These are phyloP conservation scores for Percopsis transmontana DNA, from an alignment of 2,113 vertebrate species.

Conservation along the genomic window DNA sequence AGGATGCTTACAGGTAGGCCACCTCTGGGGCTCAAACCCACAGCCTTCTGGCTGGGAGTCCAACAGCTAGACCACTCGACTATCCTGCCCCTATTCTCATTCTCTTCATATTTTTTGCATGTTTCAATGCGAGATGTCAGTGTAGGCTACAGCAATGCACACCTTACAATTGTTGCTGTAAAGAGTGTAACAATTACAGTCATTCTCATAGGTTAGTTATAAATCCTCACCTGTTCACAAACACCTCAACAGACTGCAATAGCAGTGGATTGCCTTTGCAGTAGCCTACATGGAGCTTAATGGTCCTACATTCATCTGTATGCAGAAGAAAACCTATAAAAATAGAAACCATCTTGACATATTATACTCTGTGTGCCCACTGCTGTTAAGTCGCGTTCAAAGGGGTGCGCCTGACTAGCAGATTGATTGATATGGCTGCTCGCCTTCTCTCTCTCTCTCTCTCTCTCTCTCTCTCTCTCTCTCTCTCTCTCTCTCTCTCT, in stretches of 20 bases:
- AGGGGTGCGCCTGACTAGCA: not conserved
- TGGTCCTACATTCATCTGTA: not conserved
- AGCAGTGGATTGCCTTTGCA: not conserved
- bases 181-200: too few species aligned
- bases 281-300: not conserved
- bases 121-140: too few species aligned
- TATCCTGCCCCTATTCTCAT: too few species aligned
- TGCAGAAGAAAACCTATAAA: not conserved
- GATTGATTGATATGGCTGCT: slow-evolving; percentile 7
- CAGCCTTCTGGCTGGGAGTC: too few species aligned
- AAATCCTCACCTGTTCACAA: not conserved
- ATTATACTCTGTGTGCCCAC: not conserved
- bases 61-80: too few species aligned
- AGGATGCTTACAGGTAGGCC: too few species aligned
- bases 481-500: too few species aligned
- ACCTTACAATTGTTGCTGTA: not conserved
- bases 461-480: too few species aligned
- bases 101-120: not conserved
- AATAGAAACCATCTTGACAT: not conserved
- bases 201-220: not conserved
- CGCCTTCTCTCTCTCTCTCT: not conserved
- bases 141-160: not conserved
- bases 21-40: too few species aligned
- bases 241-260: not conserved
- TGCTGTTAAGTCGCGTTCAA: not conserved